A percentile compares a stretch with the other conserved stretches of the same genome.
These are phyloP conservation scores for Macrotis lagotis DNA, from an alignment of 2,113 vertebrate genomes.

Conservation along the genomic window DNA sequence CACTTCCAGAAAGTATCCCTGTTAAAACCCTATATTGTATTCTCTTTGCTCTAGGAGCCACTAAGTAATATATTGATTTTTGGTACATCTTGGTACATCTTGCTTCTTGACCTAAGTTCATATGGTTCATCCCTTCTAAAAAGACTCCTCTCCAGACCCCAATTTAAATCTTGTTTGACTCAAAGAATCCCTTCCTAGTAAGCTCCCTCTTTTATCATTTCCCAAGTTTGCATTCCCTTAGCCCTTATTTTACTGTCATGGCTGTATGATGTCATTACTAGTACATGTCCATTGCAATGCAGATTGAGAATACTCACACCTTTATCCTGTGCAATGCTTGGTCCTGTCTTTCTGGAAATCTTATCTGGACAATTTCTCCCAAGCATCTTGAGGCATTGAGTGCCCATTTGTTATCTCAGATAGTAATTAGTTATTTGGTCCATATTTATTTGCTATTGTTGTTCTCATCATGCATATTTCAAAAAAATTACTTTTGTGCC, in stretches of 20 bases:
- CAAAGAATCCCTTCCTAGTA: neutral
- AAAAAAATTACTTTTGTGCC: neutral
- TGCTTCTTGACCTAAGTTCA: neutral
- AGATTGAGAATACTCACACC: neutral
- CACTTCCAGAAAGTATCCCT: constrained; percentile 8
- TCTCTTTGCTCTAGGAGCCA: neutral
- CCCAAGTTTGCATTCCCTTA: neutral
- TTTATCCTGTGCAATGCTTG: neutral
- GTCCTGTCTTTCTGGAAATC: neutral
- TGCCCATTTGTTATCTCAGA: neutral
- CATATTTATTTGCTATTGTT: neutral
- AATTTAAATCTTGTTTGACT: neutral
- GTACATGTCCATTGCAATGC: neutral
- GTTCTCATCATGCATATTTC: neutral
- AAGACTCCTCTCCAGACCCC: neutral
- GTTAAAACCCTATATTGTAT: constrained; percentile 25
- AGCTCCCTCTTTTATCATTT: neutral
- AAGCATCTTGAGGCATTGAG: neutral
- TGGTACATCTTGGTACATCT: no score
- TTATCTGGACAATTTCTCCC: neutral
- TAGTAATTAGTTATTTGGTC: neutral
- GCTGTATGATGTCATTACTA: neutral
- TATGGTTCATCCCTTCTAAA: neutral
- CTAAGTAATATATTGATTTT: no score
- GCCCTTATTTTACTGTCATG: neutral